Evolutionary conservation across 1,140 invertebrate species (phyloP).

Genomic region (Drosophila triauraria): DNA sequence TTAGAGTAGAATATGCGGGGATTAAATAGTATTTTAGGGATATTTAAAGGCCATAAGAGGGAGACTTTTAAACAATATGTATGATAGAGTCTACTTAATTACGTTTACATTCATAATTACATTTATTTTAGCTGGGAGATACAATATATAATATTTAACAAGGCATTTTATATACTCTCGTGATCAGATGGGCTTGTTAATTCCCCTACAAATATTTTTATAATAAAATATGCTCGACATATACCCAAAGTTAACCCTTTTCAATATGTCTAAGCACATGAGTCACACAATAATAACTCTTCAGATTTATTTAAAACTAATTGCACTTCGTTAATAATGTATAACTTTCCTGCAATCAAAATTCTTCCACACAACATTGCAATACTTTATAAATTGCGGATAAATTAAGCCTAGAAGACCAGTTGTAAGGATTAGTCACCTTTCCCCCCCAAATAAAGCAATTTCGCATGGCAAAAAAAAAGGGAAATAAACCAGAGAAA

Average conservation of each 20-base stretch:
- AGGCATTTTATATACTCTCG: too few relatives aligned
- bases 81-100: too few relatives aligned
- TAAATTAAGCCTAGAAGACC: conserved; percentile 3
- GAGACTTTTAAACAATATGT: not conserved
- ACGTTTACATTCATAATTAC: not conserved
- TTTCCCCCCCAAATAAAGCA: conserved; percentile 42
- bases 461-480: conserved; percentile 25
- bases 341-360: not conserved
- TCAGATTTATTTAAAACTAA: conserved; percentile 9
- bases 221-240: not conserved
- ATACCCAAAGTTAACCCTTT: too few relatives aligned
- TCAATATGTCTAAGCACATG: not conserved
- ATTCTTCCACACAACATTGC: not conserved
- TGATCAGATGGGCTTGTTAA: not conserved
- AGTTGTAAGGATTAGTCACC: conserved; percentile 32
- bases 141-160: not conserved
- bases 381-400: not conserved
- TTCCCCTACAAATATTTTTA: not conserved
- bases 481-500: not conserved
- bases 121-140: too few relatives aligned
- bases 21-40: too few relatives aligned
- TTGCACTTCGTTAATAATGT: conserved; percentile 3
- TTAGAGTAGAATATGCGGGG: too few relatives aligned
- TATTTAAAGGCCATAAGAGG: not conserved
- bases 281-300: not conserved